Conservation (phyloP, 2,797 vertebrate species). For the Danio aesculapii region DNA sequence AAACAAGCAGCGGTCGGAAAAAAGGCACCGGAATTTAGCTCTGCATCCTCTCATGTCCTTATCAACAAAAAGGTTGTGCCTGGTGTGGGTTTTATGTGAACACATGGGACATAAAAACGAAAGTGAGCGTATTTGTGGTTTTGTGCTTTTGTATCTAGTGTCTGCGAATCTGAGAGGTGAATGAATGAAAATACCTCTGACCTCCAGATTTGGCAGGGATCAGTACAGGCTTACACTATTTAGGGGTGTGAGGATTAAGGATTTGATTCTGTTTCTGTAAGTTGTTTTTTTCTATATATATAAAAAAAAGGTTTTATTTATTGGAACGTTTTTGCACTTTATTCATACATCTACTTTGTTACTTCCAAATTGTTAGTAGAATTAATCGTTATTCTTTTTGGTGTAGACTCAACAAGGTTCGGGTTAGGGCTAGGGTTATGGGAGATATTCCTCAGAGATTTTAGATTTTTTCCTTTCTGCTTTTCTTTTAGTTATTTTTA, state of each 20-base stretch:
- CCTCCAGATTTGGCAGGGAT: background rate
- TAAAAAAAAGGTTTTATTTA: too few species aligned
- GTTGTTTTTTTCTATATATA: too few species aligned
- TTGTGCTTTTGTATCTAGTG: background rate
- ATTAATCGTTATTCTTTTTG: too few species aligned
- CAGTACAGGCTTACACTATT: background rate
- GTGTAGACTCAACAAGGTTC: too few species aligned
- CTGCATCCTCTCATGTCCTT: conserved; percentile 7
- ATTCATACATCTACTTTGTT: too few species aligned
- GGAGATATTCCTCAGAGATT: too few species aligned
- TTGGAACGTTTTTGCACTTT: background rate
- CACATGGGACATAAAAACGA: background rate
- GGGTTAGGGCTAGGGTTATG: too few species aligned
- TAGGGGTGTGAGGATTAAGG: background rate
- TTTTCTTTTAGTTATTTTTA: too few species aligned
- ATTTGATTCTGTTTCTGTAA: background rate
- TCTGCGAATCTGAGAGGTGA: background rate
- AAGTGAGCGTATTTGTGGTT: background rate
- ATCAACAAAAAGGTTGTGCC: conserved; percentile 17
- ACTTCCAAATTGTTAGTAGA: too few species aligned
- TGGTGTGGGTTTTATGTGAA: background rate
- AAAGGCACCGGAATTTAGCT: conserved; percentile 1
- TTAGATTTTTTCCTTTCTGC: too few species aligned
- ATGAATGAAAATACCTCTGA: background rate
- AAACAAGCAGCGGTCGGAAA: conserved; percentile 16